Base-by-base conservation (phyloP, 2,113 vertebrate genomes). In the Perca fluviatilis region DNA sequence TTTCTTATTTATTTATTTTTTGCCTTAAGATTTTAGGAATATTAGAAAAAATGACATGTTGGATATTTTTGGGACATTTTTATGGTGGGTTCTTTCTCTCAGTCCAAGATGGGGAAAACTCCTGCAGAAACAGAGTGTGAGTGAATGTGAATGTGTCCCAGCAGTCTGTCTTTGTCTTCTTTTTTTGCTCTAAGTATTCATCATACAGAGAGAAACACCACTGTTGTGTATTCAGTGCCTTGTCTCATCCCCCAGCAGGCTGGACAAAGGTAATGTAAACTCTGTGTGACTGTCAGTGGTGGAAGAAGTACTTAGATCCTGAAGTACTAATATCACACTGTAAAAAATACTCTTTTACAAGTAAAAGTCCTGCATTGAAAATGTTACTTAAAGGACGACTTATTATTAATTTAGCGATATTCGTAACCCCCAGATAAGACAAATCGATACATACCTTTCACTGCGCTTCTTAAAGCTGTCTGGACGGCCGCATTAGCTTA, bases 181-280 rank as follows among this genome's bases (percentile, higher is more conserved):
- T 63, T 58, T 54, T 78, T 51, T 68, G 27, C 81, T 86, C 82
- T 86, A 87, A 83, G 86, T 88, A 83, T 71, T 62, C 43, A 72
- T 33, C 25, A 2, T 4, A 53, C 36, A 46, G 49, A 74, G 49
- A 53, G 60, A 82, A 74, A 73, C 47, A 27, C 66, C 27, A 40
- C 61, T 74, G 71, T 47, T 83, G 58, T 77, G 58, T 71, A 10
- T 40, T 40, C 40, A 40, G 40, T 40, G 40, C 8, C 36, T 40
- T 40, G 36, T 80, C 65, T 83, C 30, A 53, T 50, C 58, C 74
- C 74, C 3, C 85, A 36, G 19, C 25, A 70, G 79, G 75, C 88
- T 84, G 21, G 8, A 79, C 53, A 49, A 74, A 77, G 47, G 77
- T 78, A 89, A 85, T 79, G 71, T 74, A 77, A 81, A 66, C 56